A percentile compares a stretch with the other conserved stretches of the same genome.
These are phyloP conservation scores for Hippocampus guttulatus DNA, from an alignment of 2,113 vertebrate genomes.

Conservation along the genomic window DNA sequence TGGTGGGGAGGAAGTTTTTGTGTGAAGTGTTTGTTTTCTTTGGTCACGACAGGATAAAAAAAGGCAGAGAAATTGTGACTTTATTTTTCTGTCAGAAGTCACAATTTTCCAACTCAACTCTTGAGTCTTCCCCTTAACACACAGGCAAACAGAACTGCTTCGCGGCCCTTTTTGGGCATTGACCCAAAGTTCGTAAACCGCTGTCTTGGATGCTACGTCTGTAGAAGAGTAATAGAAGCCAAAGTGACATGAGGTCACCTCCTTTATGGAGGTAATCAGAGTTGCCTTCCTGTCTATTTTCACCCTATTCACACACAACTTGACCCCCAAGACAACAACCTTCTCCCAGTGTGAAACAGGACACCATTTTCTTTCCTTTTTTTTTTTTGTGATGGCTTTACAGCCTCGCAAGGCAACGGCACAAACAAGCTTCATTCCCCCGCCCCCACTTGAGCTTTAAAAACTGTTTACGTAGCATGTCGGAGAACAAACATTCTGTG, in stretches of 20 bases:
- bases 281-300: conserved; percentile 67
- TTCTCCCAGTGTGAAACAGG: conserved; percentile 65
- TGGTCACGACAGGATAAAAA: no score
- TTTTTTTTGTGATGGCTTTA: conserved; percentile 61
- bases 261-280: conserved; percentile 67
- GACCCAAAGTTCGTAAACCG: not conserved
- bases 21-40: no score
- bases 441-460: not conserved
- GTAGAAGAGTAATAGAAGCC: conserved; percentile 20
- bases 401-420: conserved; percentile 53
- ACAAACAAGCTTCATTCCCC: conserved; percentile 26
- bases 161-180: no score
- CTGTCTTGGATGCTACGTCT: not conserved
- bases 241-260: conserved; percentile 63
- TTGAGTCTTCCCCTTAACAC: not conserved
- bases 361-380: conserved; percentile 16
- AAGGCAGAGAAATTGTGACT: no score
- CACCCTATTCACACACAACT: conserved; percentile 56
- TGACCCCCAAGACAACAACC: conserved; percentile 24
- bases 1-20: no score
- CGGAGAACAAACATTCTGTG: not conserved
- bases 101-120: no score
- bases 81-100: not conserved
- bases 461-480: conserved; percentile 6
- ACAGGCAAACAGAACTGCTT: not conserved